phyloP scores from a whole-genome alignment of 2,888 invertebrate species.

The Chloroclystis v-ata region DNA sequence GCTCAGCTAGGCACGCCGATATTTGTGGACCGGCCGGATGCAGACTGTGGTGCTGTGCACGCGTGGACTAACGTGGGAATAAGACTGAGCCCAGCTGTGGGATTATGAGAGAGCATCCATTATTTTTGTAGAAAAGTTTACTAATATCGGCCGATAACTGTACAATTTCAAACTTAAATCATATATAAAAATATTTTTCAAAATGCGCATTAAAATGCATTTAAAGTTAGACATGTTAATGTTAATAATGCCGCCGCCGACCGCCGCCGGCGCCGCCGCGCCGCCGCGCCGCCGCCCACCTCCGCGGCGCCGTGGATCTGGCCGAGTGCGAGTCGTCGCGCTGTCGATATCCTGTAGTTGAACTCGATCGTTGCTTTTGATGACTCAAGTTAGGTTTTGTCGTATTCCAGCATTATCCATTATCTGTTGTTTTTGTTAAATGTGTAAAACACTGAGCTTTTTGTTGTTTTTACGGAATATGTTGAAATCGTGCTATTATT shows the following conservation, averaged over 20 bases:
- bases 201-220: conserved; percentile 19
- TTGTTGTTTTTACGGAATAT: conserved; percentile 7
- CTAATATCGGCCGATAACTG: conserved; percentile 18
- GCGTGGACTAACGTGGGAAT: neutral
- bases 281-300: no score
- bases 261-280: no score
- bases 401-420: neutral
- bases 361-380: no score
- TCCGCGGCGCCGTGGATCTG: no score
- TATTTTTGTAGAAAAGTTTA: conserved; percentile 18
- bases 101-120: conserved; percentile 2
- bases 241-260: no score
- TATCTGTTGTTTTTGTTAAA: neutral
- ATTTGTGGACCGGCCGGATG: conserved; percentile 20
- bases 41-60: neutral
- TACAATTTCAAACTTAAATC: conserved; percentile 21
- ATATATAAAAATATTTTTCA: conserved; percentile 23
- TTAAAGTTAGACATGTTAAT: conserved; percentile 14
- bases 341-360: no score
- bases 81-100: neutral
- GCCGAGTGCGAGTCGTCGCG: no score
- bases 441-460: conserved; percentile 1
- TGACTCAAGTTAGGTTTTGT: no score
- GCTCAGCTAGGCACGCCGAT: conserved; percentile 17
- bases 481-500: conserved; percentile 1